Conservation (phyloP, 2,113 vertebrate genomes). For the Chlamydotis undulata region DNA sequence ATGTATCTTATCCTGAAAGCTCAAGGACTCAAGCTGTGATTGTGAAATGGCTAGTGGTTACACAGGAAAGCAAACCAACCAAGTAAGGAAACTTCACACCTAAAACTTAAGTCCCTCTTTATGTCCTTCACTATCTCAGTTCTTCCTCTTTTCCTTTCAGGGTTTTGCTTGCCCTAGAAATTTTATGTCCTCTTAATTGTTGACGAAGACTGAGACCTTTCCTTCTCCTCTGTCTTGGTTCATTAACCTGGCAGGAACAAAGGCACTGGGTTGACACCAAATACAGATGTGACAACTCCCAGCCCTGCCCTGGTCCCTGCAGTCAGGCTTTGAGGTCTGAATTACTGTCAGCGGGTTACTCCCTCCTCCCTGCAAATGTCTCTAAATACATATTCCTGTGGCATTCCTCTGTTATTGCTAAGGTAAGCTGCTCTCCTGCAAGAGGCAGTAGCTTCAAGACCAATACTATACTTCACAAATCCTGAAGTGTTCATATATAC, state of each 20-base stretch:
- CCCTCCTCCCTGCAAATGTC: background rate
- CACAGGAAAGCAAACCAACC: background rate
- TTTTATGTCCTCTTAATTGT: background rate
- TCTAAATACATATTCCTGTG: background rate
- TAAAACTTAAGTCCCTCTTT: background rate
- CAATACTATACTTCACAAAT: background rate
- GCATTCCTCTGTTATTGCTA: constrained; percentile 4
- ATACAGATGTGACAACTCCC: constrained; percentile 4
- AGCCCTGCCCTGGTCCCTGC: background rate
- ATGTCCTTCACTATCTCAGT: background rate
- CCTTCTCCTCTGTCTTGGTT: background rate
- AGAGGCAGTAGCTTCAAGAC: background rate
- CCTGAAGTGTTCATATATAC: background rate
- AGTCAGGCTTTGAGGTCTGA: background rate
- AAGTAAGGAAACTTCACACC: background rate
- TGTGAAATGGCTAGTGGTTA: background rate
- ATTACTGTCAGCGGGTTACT: background rate
- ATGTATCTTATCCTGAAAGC: background rate
- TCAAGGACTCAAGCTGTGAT: background rate
- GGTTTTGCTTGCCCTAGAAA: background rate
- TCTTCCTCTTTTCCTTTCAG: background rate
- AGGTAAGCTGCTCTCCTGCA: background rate
- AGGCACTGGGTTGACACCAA: background rate
- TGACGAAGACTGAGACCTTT: background rate
- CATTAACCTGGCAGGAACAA: background rate